Conservation (phyloP, 2,797 vertebrate genomes). For the Lophius americanus region DNA sequence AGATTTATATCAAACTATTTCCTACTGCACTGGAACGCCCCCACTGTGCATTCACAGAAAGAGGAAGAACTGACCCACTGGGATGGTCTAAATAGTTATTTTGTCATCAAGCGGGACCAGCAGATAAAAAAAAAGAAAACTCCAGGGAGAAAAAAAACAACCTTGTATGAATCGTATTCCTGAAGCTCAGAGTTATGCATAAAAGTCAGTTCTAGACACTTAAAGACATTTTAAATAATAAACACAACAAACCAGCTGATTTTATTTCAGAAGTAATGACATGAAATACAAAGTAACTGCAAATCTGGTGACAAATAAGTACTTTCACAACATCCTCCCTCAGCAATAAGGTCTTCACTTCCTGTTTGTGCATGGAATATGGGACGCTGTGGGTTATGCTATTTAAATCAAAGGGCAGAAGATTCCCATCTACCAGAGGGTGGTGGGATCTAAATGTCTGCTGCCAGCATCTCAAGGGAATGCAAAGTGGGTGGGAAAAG, state of each 20-base stretch:
- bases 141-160: constrained; percentile 38
- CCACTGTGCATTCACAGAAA: constrained; percentile 44
- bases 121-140: constrained; percentile 39
- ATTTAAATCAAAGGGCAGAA: constrained; percentile 82
- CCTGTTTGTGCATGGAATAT: constrained; percentile 80
- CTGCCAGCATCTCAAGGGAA: constrained; percentile 70
- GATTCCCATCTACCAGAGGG: constrained; percentile 75
- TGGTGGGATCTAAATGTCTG: constrained; percentile 59
- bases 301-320: constrained; percentile 61
- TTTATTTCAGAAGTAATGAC: neutral
- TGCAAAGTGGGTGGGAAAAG: constrained; percentile 59
- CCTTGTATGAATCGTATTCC: neutral
- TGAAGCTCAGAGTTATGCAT: neutral
- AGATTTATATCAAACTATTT: constrained; percentile 41
- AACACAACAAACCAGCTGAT: neutral
- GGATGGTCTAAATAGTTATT: constrained; percentile 54
- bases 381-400: constrained; percentile 75
- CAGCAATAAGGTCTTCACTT: constrained; percentile 72
- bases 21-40: constrained; percentile 30
- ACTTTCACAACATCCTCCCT: constrained; percentile 72
- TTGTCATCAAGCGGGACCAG: constrained; percentile 61
- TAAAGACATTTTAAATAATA: neutral
- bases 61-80: constrained; percentile 58
- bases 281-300: constrained; percentile 21
- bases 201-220: neutral